A percentile compares a stretch with the other conserved stretches of the same genome.
Conservation (phyloP, 2,797 vertebrate genomes). For the Potorous gilbertii region DNA sequence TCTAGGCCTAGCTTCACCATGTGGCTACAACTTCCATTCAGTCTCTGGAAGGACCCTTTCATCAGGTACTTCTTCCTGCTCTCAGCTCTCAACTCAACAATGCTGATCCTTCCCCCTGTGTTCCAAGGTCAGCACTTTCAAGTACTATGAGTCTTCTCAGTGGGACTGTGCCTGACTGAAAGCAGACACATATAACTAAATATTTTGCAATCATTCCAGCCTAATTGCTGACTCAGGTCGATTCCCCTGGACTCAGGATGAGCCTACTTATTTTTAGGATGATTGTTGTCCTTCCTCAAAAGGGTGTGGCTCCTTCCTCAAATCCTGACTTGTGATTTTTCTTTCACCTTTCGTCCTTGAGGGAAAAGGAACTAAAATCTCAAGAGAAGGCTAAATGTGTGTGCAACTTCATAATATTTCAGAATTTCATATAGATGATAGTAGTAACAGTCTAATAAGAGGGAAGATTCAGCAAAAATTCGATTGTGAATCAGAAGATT, state of each 20-base stretch:
- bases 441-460: not conserved
- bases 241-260: not conserved
- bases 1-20: not conserved
- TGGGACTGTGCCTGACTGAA: not conserved
- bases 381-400: not conserved
- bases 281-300: not conserved
- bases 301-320: not conserved
- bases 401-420: not conserved
- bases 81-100: not conserved
- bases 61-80: not conserved
- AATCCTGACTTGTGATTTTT: not conserved
- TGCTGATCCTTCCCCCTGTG: not conserved
- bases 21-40: not conserved
- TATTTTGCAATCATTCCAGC: not conserved
- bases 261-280: not conserved
- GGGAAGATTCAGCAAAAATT: not conserved
- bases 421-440: not conserved
- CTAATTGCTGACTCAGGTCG: not conserved
- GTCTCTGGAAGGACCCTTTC: not conserved
- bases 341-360: not conserved
- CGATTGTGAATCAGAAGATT: not conserved
- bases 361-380: not conserved
- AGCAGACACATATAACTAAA: not conserved
- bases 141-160: not conserved
- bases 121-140: not conserved